These are phyloP conservation scores for Agriotes lineatus DNA, from an alignment of 2,888 invertebrate species.

Conservation along the genomic window DNA sequence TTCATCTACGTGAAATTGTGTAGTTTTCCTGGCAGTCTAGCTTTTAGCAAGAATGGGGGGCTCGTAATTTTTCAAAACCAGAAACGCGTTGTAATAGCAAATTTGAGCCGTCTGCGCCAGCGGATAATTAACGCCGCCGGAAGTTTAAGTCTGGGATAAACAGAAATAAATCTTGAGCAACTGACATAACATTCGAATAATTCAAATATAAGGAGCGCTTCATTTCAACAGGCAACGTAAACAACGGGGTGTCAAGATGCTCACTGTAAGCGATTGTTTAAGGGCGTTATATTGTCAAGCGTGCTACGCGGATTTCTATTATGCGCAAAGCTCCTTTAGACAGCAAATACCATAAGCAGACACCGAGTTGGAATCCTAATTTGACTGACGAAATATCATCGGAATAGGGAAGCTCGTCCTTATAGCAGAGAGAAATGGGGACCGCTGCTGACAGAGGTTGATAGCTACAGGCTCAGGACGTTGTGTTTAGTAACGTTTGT, in stretches of 20 bases:
- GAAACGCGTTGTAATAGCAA: no score
- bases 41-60: no score
- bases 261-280: constrained; percentile 39
- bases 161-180: constrained; percentile 37
- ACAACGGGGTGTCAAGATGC: constrained; percentile 37
- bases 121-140: constrained; percentile 7
- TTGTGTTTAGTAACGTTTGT: no score
- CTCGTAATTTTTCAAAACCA: no score
- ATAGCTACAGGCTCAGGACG: no score
- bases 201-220: constrained; percentile 34
- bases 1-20: no score
- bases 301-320: constrained; percentile 37
- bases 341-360: constrained; percentile 22
- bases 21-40: no score
- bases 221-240: constrained; percentile 35
- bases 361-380: constrained; percentile 22
- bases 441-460: no score
- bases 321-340: constrained; percentile 31
- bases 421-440: not conserved
- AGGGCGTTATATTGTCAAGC: constrained; percentile 36
- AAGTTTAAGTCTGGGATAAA: constrained; percentile 15
- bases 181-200: constrained; percentile 37
- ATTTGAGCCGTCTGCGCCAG: no score
- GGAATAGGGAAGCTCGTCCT: not conserved
- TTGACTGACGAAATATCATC: constrained; percentile 6